Evolutionary conservation across 2,888 invertebrate species (phyloP).

Genomic region (Pantelozetes paolii): DNA sequence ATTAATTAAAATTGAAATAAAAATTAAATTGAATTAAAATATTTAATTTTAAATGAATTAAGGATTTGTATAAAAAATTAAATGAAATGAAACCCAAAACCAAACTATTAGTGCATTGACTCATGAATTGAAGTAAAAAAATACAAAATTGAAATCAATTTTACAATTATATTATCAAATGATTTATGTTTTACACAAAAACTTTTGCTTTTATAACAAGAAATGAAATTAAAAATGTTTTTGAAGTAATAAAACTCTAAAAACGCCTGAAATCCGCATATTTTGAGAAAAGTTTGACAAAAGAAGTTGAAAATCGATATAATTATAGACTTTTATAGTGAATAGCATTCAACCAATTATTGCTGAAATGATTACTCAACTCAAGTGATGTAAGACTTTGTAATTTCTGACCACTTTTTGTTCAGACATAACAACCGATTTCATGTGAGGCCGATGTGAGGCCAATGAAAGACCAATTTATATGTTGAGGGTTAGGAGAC

Average conservation of each 20-base stretch:
- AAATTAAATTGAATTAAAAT: too few species aligned
- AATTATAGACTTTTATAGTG: conserved; percentile 36
- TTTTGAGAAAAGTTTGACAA: background rate
- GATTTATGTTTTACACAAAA: too few species aligned
- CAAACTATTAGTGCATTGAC: too few species aligned
- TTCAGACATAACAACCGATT: background rate
- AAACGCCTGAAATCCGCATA: conserved; percentile 2
- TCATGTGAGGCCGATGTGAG: conserved; percentile 28
- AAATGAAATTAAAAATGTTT: background rate
- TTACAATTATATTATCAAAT: too few species aligned
- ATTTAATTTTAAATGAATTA: too few species aligned
- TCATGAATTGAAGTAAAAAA: too few species aligned
- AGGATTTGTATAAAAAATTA: too few species aligned
- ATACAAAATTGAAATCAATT: too few species aligned
- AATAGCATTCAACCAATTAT: conserved; percentile 22
- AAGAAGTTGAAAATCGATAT: conserved; percentile 4
- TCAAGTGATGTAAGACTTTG: conserved; percentile 34
- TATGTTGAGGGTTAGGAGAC: conserved; percentile 2
- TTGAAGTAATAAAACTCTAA: background rate
- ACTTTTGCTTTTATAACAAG: too few species aligned
- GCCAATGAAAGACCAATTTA: conserved; percentile 34
- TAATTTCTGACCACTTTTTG: conserved; percentile 24
- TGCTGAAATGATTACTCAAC: too few species aligned
- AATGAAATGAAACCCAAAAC: too few species aligned
- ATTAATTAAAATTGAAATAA: too few species aligned